Evolutionary conservation across 2,888 invertebrate genomes (phyloP).

Genomic region (Caenorhabditis imperialis): DNA sequence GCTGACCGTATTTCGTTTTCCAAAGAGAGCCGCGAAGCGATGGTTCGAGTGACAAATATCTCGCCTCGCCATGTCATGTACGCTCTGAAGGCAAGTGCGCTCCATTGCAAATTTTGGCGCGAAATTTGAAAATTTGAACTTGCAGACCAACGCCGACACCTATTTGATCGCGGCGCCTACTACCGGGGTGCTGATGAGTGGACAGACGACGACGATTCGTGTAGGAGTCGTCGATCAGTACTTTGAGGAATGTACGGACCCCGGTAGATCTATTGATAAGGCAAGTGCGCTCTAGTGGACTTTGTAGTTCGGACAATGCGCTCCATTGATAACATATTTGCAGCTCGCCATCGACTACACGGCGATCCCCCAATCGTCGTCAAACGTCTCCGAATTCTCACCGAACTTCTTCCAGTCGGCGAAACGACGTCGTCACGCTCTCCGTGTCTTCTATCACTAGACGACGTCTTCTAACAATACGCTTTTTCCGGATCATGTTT

Average conservation of each 20-base stretch:
- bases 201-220: constrained; percentile 40
- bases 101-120: no score
- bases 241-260: constrained; percentile 21
- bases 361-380: constrained; percentile 20
- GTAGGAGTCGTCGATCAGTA: constrained; percentile 37
- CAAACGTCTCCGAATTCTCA: constrained; percentile 12
- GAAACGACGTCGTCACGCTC: constrained; percentile 41
- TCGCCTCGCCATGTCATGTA: constrained; percentile 41
- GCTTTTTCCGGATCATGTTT: no score
- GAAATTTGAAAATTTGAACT: neutral
- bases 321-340: neutral
- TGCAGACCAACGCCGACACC: constrained; percentile 50
- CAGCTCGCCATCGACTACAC: constrained; percentile 53
- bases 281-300: no score
- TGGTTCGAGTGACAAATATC: constrained; percentile 33
- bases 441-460: constrained; percentile 52
- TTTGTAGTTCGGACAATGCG: no score
- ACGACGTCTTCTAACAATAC: no score
- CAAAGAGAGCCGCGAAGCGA: neutral
- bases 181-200: constrained; percentile 43
- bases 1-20: constrained; percentile 15
- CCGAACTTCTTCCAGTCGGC: constrained; percentile 28
- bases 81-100: constrained; percentile 27
- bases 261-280: constrained; percentile 44
- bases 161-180: constrained; percentile 52